Base-by-base conservation (phyloP, 2,888 invertebrate genomes). In the Alviniconcha strummeri region DNA sequence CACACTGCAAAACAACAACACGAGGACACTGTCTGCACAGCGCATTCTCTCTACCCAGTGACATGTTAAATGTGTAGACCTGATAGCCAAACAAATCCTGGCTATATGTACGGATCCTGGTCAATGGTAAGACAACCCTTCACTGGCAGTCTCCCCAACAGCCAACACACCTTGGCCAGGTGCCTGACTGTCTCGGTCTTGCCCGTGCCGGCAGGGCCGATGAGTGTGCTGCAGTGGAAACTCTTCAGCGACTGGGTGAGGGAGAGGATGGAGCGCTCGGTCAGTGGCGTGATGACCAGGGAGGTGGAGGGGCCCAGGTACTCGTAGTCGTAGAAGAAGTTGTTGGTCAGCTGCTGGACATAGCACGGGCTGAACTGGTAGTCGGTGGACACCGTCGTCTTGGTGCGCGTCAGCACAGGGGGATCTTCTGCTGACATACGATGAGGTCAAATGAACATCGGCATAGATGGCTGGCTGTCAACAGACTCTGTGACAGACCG, bases 101-200 rank as follows among this genome's bases (percentile, higher is more conserved):
- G 36, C 36, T 3, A 36, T 36, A 36, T 36, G 36, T 36, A 36
- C 36, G 36, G 3, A 36, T 36, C 36, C 36, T 36, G 36, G 36
- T 36, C 36, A 36, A 36, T 1, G 36, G 36, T 36, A 36, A 36
- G 36, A 36, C 0, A 0, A 36, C 36, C 36, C 36, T 36, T 36
- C 3, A 36, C 36, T 36, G 36, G 36, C 36, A 36, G 3, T 36
- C 36, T 36, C 36, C 36, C 36, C 36, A n/a, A 69, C 15, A 69
- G 69, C 17, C 71, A 56, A 75, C n/a, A 82, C 84, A 93, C 93
- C 91, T 90, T 91, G 9, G 91, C 87, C 7, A 93, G 88, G 76
- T 93, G 92, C 78, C 88, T 88, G 76, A 93, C 85, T 57, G 93
- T 93, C 81, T 92, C 92, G 15, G 92, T 90, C 83, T 93, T 93